Conservation (phyloP, 2,888 invertebrate species). For the Drosophila stalkeri region DNA sequence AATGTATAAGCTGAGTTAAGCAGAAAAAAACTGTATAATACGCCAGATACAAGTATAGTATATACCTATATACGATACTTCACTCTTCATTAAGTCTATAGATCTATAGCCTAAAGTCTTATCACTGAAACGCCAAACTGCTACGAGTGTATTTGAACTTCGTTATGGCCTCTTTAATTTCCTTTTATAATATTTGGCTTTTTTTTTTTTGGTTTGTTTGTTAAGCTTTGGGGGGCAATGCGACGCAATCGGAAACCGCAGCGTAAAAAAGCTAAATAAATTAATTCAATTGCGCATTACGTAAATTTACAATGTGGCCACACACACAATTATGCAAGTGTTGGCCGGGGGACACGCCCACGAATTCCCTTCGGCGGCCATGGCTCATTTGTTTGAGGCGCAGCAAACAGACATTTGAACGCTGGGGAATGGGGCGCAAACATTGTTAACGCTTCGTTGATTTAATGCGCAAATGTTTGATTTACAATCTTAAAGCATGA, state of each 20-base stretch:
- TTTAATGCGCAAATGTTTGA: constrained; percentile 69
- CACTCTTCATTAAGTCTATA: not conserved
- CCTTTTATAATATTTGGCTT: constrained; percentile 26
- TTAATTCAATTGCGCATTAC: constrained; percentile 80
- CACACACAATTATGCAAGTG: constrained; percentile 78
- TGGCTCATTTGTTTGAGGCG: constrained; percentile 71
- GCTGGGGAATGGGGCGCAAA: constrained; percentile 13
- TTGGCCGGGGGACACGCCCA: constrained; percentile 45
- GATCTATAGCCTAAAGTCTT: not conserved
- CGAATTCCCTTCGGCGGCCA: constrained; percentile 37
- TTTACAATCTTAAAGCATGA: constrained; percentile 51
- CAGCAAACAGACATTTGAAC: constrained; percentile 22
- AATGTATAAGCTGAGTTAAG: not conserved
- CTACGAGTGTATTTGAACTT: constrained; percentile 30
- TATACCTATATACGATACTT: not conserved
- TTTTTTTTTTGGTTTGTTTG: constrained; percentile 21
- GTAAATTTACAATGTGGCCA: constrained; percentile 69
- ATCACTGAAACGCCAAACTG: not conserved
- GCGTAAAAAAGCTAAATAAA: constrained; percentile 59
- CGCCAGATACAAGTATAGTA: not conserved
- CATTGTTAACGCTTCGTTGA: constrained; percentile 67
- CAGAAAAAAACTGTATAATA: not conserved
- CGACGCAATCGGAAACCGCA: constrained; percentile 43
- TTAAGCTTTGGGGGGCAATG: constrained; percentile 22
- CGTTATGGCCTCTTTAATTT: constrained; percentile 10